Conservation (phyloP, 1,140 invertebrate genomes). For the Pseudomyrmex dendroicus region DNA sequence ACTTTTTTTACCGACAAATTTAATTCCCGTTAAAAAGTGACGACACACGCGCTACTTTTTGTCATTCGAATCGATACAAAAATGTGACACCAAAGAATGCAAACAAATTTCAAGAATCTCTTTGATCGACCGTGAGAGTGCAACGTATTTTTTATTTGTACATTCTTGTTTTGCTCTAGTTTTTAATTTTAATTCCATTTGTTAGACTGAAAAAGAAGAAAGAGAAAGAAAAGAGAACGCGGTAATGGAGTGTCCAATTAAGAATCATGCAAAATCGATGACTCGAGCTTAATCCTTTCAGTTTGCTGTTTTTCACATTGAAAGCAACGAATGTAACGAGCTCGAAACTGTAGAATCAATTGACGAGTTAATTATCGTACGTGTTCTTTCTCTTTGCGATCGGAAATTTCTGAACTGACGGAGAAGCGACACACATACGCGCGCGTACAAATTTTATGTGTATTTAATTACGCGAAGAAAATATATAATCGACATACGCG, state of each 20-base stretch:
- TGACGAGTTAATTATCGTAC: constrained; percentile 19
- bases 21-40: neutral
- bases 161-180: too few relatives aligned
- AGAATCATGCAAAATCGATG: neutral
- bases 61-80: neutral
- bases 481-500: constrained; percentile 1
- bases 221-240: too few relatives aligned
- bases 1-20: constrained; percentile 30
- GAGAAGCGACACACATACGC: neutral
- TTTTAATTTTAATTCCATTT: too few relatives aligned
- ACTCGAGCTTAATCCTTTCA: neutral
- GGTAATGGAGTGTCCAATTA: too few relatives aligned
- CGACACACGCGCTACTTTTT: neutral
- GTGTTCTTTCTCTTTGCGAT: neutral
- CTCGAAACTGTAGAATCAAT: constrained; percentile 1
- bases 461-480: neutral
- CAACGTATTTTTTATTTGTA: neutral
- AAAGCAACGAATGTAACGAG: neutral
- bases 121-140: neutral
- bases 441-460: neutral
- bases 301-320: neutral
- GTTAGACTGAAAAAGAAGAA: too few relatives aligned
- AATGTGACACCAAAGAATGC: neutral
- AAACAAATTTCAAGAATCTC: too few relatives aligned
- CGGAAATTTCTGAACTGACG: neutral